phyloP scores from a whole-genome alignment of 2,113 vertebrate species.

The Pangasianodon hypophthalmus region DNA sequence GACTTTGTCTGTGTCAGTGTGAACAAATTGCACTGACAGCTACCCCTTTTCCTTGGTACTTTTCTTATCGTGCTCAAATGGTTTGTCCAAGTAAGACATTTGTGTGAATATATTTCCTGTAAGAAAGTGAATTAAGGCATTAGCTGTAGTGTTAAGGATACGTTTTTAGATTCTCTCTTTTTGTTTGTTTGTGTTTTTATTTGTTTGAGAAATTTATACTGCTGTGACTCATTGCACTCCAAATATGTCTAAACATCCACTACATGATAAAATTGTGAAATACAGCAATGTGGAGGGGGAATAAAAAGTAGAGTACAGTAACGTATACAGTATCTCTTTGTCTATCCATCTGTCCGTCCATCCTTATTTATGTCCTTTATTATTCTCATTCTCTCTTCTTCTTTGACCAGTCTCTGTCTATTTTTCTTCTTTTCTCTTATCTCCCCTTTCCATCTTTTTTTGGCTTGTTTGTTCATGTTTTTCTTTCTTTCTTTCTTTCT shows the following conservation, averaged over 20 bases:
- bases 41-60: background rate
- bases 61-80: background rate
- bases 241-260: too few relatives aligned
- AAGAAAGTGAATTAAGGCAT: background rate
- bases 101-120: background rate
- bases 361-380: too few relatives aligned
- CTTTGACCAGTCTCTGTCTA: background rate
- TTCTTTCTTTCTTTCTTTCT: background rate
- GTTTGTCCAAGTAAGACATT: background rate
- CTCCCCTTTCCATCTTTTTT: too few relatives aligned
- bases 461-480: too few relatives aligned
- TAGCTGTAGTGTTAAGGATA: background rate
- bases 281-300: too few relatives aligned
- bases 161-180: background rate
- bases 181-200: too few relatives aligned
- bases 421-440: background rate
- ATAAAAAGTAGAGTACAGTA: too few relatives aligned
- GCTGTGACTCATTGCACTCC: too few relatives aligned
- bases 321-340: too few relatives aligned
- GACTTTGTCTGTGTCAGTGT: background rate
- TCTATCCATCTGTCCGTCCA: too few relatives aligned
- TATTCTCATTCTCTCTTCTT: background rate
- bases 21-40: background rate
- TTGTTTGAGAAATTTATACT: too few relatives aligned
- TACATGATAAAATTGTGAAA: too few relatives aligned